Conservation (phyloP, 2,797 vertebrate genomes). For the Protosalanx chinensis region DNA sequence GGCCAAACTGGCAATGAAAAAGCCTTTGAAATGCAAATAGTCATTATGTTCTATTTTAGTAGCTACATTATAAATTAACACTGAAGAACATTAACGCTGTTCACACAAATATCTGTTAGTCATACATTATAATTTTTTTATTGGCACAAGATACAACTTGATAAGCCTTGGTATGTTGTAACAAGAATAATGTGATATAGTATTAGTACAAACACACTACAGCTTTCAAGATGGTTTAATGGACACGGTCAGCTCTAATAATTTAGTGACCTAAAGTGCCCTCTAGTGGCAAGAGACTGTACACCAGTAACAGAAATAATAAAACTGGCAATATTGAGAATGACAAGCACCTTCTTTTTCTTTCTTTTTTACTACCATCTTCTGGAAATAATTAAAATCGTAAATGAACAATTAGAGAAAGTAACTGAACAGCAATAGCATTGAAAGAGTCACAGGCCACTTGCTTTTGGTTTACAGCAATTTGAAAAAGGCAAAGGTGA, state of each 20-base stretch:
- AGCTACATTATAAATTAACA: background rate
- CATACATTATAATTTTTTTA: slow-evolving; percentile 38
- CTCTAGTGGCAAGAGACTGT: slow-evolving; percentile 58
- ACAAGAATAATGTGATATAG: slow-evolving; percentile 5
- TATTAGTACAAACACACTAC: slow-evolving; percentile 25
- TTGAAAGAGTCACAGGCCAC: slow-evolving; percentile 29
- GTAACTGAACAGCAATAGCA: slow-evolving; percentile 12
- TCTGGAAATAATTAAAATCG: slow-evolving; percentile 23
- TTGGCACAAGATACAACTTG: slow-evolving; percentile 36
- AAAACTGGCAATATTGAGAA: slow-evolving; percentile 12
- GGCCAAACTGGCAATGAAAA: slow-evolving; percentile 42
- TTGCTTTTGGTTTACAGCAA: slow-evolving; percentile 48
- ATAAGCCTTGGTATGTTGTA: slow-evolving; percentile 19
- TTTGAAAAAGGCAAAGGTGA: slow-evolving; percentile 39
- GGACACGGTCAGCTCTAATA: background rate
- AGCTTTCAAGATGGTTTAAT: background rate
- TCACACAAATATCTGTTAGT: slow-evolving; percentile 37
- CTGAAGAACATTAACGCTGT: slow-evolving; percentile 32
- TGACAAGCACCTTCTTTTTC: too few species aligned
- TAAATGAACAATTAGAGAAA: slow-evolving; percentile 15
- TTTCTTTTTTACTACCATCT: slow-evolving; percentile 10
- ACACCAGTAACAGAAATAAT: slow-evolving; percentile 3
- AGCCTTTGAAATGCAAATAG: slow-evolving; percentile 59
- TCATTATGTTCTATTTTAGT: slow-evolving; percentile 31
- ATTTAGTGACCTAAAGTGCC: slow-evolving; percentile 39